Conservation (phyloP, 2,888 invertebrate genomes). For the Leucophenga maculata region DNA sequence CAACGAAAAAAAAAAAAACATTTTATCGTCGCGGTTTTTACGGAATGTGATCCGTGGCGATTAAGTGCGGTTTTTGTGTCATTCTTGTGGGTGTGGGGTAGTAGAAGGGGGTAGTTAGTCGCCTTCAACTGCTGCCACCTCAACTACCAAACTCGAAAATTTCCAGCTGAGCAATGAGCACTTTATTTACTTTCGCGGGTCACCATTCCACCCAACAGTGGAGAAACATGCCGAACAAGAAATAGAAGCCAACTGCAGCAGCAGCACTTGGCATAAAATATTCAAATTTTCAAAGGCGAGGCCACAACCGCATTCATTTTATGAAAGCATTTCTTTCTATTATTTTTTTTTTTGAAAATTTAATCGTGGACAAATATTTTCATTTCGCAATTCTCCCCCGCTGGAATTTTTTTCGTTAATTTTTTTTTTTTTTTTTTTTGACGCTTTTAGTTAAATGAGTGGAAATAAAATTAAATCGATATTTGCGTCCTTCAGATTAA, state of each 20-base stretch:
- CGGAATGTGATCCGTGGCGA: slow-evolving; percentile 68
- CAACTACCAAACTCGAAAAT: background rate
- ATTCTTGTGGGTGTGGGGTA: slow-evolving; percentile 50
- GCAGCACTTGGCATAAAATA: slow-evolving; percentile 52
- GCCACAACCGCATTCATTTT: slow-evolving; percentile 61
- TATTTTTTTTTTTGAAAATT: slow-evolving; percentile 55
- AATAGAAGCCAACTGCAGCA: background rate
- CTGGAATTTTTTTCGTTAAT: slow-evolving; percentile 19
- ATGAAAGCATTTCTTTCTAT: slow-evolving; percentile 56
- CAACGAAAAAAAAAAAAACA: slow-evolving; percentile 53
- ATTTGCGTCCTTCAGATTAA: slow-evolving; percentile 51
- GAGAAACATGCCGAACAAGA: slow-evolving; percentile 33
- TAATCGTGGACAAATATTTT: slow-evolving; percentile 69
- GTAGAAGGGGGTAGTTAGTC: slow-evolving; percentile 28
- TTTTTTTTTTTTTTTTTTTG: slow-evolving; percentile 32
- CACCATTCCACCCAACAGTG: slow-evolving; percentile 13
- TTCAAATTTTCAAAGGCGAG: slow-evolving; percentile 66
- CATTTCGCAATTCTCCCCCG: slow-evolving; percentile 46
- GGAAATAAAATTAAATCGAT: slow-evolving; percentile 70
- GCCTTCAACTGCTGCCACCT: slow-evolving; percentile 3
- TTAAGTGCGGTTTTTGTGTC: slow-evolving; percentile 69
- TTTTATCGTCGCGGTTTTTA: slow-evolving; percentile 67
- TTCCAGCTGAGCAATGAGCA: slow-evolving; percentile 36
- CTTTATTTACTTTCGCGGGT: slow-evolving; percentile 53
- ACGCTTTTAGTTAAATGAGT: slow-evolving; percentile 69